Evolutionary conservation across 2,888 invertebrate species (phyloP), one percentile per base, ranked within the genome.

Genomic region (Aphelenchoides bicaudatus): DNA sequence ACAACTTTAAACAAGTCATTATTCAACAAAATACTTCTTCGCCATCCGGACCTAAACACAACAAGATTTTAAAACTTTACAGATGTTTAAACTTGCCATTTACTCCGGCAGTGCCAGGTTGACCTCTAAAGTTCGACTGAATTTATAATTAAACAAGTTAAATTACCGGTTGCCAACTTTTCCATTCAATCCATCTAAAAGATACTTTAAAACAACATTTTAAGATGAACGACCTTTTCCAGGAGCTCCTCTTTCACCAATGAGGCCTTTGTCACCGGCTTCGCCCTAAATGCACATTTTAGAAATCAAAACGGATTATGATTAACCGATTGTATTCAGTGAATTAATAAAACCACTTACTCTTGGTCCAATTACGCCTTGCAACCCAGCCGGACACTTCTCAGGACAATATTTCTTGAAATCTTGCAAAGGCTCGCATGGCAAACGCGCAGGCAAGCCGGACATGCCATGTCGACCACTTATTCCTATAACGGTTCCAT

Each of bases 361-460:
- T 59, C 52, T 49, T 16, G 62, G 51, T 55, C 75, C 75, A 3
- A 70, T 59, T 0, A 50, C 49, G 16, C 75, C 75, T 53, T 75
- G 75, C 19, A 60, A 31, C 47, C 75, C 75, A 27, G 65, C 56
- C 3, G 75, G 75, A 54, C 76, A 76, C 3, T 72, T 70, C 54
- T 76, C 74, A 8, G 72, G 65, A 51, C 75, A 75, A 29, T 67
- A 49, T 56, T 65, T 67, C 54, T 69, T 71, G 48, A 67, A 63
- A 34, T 76, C 74, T 6, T 68, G 59, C 2, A 71, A 64, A 2
- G 72, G 65, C 31, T 75, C 70, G 55, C 76, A 76, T 0, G 76
- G 76, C 2, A 76, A 67, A 5, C 75, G 53, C n/a, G 76, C 74
- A 1, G 74, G 74, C 3, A 70, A 63, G 2, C 76, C 67, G 13